Evolutionary conservation across 53 echinoderm and acorn worm genomes (phyloP), one percentile per base, ranked within the genome.

Genomic region (Patiria pectinifera): DNA sequence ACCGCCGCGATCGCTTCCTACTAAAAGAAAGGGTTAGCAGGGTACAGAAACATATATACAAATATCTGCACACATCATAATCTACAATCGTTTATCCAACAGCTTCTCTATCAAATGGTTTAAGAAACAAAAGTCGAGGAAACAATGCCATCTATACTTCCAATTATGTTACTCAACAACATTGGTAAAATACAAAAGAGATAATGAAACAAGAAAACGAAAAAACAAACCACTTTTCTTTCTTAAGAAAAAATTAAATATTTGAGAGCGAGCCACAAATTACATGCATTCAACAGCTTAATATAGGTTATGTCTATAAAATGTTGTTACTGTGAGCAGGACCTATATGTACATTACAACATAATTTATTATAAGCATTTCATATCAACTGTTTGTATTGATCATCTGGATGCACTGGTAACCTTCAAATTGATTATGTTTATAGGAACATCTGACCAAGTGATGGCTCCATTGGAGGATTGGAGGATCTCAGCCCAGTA

Each of bases 1-100:
- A 93, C 47, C 93, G 59, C 48, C 83, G 66, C 3, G 93, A 71
- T 46, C 93, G 82, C 88, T 93, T 92, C 92, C 87, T 93, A 87
- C 93, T 93, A 63, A 82, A 83, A 87, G 35, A 63, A 69, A 85
- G 21, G 24, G 80, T 92, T 90, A 90, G 80, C 80, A 46, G 61
- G 69, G 62, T 90, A 90, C 81, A 90, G 81, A 63, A 48, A 90
- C 24, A 81, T 18, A 78, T 59, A 26, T 19, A 79, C 44, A 16
- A 15, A 19, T n/a, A 26, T 44, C 11, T 13, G 12, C 21, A 79
- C 18, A 11, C 80, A 47, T 15, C 80, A 79, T 3, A 59, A 19
- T 21, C 3, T n/a, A 82, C 45, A 59, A 59, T 59, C 58, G 46
- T 46, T 46, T 15, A 45, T 45, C 21, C 14, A 12, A 22, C 19